Conservation (phyloP, 2,888 invertebrate species). For the Villa cingulata region DNA sequence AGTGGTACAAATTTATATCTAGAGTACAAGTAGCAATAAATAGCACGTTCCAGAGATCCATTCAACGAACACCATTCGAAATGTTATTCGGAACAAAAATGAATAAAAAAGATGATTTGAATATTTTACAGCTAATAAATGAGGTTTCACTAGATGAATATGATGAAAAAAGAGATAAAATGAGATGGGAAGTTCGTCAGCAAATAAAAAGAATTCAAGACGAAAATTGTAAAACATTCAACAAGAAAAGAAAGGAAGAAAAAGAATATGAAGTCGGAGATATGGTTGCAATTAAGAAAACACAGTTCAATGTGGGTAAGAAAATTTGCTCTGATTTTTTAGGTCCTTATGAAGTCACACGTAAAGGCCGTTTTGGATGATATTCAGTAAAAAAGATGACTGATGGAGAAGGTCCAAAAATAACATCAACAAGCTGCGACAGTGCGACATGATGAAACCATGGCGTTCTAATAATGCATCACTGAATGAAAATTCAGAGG, state of each 20-base stretch:
- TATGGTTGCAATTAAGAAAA: too few relatives aligned
- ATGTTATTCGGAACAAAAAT: not conserved
- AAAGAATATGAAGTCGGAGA: too few relatives aligned
- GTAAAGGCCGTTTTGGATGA: too few relatives aligned
- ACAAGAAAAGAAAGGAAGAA: too few relatives aligned
- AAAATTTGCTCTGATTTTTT: too few relatives aligned
- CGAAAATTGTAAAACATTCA: not conserved
- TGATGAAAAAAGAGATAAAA: not conserved
- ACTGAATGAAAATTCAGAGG: too few relatives aligned
- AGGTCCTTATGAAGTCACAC: too few relatives aligned
- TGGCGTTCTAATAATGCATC: not conserved
- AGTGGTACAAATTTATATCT: too few relatives aligned
- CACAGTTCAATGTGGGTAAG: too few relatives aligned
- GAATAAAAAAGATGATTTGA: constrained; percentile 1
- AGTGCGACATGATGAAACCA: constrained; percentile 1
- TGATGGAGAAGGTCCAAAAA: not conserved
- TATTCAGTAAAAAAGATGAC: too few relatives aligned
- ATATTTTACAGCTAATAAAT: not conserved
- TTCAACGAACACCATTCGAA: constrained; percentile 1
- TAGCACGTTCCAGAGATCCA: not conserved
- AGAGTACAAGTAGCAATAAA: not conserved
- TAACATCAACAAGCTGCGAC: not conserved
- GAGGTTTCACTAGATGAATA: not conserved
- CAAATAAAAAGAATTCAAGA: not conserved
- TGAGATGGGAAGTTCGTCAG: not conserved